Percentiles rank a stretch among this genome's conserved stretches.
phyloP scores from a whole-genome alignment of 2,113 vertebrate species.

The Xenopus borealis region DNA sequence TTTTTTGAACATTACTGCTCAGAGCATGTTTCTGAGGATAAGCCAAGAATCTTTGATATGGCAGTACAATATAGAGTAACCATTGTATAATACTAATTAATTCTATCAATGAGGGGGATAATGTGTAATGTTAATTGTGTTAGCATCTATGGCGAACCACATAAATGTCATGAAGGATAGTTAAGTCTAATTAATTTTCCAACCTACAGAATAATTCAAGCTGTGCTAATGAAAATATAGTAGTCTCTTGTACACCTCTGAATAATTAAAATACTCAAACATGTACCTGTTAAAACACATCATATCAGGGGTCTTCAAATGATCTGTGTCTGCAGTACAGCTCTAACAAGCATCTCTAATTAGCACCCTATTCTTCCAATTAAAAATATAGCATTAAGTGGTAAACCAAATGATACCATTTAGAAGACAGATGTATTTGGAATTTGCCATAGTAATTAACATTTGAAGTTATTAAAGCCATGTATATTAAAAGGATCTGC shows the following conservation, averaged over 20 bases:
- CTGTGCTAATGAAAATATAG: conserved; percentile 5
- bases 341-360: not conserved
- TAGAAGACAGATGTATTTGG: not conserved
- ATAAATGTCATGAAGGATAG: conserved; percentile 7
- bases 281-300: not conserved
- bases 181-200: conserved; percentile 19
- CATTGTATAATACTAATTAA: conserved; percentile 14
- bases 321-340: not conserved
- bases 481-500: not conserved
- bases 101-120: conserved; percentile 7
- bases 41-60: not conserved
- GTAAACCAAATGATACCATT: not conserved
- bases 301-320: not conserved
- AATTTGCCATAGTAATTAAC: not conserved
- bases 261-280: conserved; percentile 7
- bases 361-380: not conserved
- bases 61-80: not conserved
- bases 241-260: not conserved
- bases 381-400: not conserved
- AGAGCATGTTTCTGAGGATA: not conserved
- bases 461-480: not conserved
- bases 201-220: conserved; percentile 16
- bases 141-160: conserved; percentile 1
- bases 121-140: conserved; percentile 24
- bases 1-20: not conserved